Percentiles rank a stretch among this genome's conserved stretches.
phyloP scores from a whole-genome alignment of 2,113 vertebrate genomes.

The Nipponia nippon region DNA sequence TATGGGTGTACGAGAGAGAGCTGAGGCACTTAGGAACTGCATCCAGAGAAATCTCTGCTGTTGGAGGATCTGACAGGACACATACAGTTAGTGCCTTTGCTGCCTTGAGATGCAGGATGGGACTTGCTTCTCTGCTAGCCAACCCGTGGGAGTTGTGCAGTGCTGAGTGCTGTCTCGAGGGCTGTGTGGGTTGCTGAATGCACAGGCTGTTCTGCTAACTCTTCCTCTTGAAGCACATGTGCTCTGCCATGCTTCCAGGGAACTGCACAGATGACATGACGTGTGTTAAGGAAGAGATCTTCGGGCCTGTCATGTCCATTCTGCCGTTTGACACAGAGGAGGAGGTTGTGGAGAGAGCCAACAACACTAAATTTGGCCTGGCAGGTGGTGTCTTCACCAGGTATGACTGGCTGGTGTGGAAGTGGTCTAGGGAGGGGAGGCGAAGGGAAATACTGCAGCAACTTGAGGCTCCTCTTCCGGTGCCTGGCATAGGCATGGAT shows the following conservation, averaged over 20 bases:
- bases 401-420: slow-evolving; percentile 47
- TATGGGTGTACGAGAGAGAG: not conserved
- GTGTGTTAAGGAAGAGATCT: slow-evolving; percentile 95
- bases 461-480: not conserved
- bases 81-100: not conserved
- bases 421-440: not conserved
- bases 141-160: accelerated
- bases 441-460: not conserved
- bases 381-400: slow-evolving; percentile 96
- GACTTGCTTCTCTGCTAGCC: not conserved
- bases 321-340: slow-evolving; percentile 91
- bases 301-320: slow-evolving; percentile 96
- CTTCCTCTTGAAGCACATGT: not conserved
- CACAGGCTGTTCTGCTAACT: not conserved
- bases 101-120: not conserved
- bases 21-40: not conserved
- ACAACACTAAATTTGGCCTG: slow-evolving; percentile 86
- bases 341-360: slow-evolving; percentile 88
- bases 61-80: not conserved
- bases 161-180: not conserved
- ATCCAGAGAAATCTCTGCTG: not conserved
- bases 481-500: too few species aligned
- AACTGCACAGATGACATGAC: slow-evolving; percentile 93
- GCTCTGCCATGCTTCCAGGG: slow-evolving; percentile 67
- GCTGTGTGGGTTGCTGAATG: not conserved